These are phyloP conservation scores for Pachydiplax longipennis DNA, from an alignment of 2,888 invertebrate genomes.

Conservation along the genomic window DNA sequence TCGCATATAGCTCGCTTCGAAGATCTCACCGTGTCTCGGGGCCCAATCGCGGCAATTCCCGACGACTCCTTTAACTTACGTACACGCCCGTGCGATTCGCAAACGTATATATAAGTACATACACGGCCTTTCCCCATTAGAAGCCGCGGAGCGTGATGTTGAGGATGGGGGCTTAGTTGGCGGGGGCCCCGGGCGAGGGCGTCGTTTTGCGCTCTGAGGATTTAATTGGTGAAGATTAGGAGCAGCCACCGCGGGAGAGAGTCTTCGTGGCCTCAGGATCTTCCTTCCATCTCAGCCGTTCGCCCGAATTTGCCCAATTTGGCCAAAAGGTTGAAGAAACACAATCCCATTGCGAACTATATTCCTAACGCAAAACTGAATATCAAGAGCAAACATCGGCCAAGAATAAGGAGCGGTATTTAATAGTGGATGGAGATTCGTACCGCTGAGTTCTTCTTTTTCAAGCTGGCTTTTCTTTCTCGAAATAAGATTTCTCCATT, in stretches of 20 bases:
- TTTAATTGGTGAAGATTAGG: constrained; percentile 5
- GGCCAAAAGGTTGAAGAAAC: neutral
- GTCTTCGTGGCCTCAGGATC: constrained; percentile 2
- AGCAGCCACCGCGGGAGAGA: neutral
- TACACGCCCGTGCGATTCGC: neutral
- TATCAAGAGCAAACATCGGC: neutral
- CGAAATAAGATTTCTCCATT: too few relatives aligned
- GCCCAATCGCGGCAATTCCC: neutral
- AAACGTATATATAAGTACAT: neutral
- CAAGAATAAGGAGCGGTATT: too few relatives aligned
- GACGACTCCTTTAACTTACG: neutral
- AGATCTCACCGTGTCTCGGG: constrained; percentile 1
- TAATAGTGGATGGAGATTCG: too few relatives aligned
- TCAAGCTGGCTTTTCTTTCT: too few relatives aligned
- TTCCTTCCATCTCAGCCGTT: neutral
- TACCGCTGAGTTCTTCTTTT: too few relatives aligned
- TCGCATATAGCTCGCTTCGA: constrained; percentile 14
- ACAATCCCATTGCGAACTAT: neutral
- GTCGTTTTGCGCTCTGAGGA: neutral
- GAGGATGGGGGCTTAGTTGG: neutral
- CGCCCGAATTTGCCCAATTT: neutral
- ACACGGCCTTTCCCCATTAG: neutral
- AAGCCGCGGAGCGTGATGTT: neutral
- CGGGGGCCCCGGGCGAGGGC: neutral
- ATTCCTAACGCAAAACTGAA: neutral